Evolutionary conservation across 2,113 vertebrate species (phyloP), one percentile per base, ranked within the genome.

Genomic region (Actenoides hombroni): DNA sequence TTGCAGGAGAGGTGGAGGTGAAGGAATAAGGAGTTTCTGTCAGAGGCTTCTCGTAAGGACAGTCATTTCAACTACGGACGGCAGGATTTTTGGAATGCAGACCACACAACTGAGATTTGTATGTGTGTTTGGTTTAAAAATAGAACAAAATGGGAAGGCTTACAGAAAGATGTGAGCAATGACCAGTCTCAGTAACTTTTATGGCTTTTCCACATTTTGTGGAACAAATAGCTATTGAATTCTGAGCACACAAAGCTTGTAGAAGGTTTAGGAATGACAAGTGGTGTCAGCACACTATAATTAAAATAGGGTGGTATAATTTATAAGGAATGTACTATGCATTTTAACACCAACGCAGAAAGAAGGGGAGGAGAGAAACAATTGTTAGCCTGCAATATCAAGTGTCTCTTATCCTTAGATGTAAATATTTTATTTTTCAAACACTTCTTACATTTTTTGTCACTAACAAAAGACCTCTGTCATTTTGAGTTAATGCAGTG

Each of bases 151-250:
- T 79, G 70, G 60, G 69, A 86, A 93, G n/a, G 49, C 40, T 94
- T 75, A 90, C 59, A 87, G 69, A 94, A 91, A 94, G 67, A 96
- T 68, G 48, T 75, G 70, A 95, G 60, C 95, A 86, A 46, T 90
- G 90, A 94, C 91, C n/a, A 35, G 8, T 85, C 79, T 88, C 51
- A 89, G 51, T 85, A 92, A 64, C 86, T 90, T 93, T 28, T 14
- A 49, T 23, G 42, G 67, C 76, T 96, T 96, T 97, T 95, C 88
- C 88, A 83, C 89, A 95, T 95, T 98, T 96, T 93, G 91, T 86
- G 74, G 90, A 97, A 97, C 67, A 97, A 98, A 94, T 83, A 97
- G 61, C 91, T 97, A 88, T 96, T 97, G 97, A 97, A 97, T 97
- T 91, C 92, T 65, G 24, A 94, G 88, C 84, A 92, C 68, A 91